A percentile compares a stretch with the other conserved stretches of the same genome.
Evolutionary conservation across 2,113 vertebrate species (phyloP).

Genomic region (Emberiza fucata): DNA sequence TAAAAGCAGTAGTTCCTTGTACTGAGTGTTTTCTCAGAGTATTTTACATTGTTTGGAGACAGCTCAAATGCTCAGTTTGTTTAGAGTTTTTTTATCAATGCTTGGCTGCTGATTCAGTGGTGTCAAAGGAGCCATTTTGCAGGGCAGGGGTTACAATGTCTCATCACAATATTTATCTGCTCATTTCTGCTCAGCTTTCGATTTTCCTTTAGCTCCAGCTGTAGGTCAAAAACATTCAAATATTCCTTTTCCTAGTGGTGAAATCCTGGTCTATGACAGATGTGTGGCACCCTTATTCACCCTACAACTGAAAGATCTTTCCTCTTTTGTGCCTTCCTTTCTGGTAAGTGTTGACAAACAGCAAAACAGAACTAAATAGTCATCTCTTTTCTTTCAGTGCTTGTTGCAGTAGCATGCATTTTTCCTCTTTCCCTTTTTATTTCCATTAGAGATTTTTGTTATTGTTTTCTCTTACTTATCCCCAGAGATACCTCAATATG

Average conservation of each 20-base stretch:
- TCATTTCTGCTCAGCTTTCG: background rate
- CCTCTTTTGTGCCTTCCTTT: background rate
- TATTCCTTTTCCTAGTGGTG: background rate
- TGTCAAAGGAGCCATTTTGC: background rate
- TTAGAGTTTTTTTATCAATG: background rate
- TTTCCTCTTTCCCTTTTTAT: background rate
- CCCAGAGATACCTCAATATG: background rate
- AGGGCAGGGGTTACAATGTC: background rate
- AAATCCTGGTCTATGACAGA: background rate
- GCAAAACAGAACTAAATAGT: background rate
- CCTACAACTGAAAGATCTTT: rapidly evolving
- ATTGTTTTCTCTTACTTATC: background rate
- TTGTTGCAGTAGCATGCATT: background rate
- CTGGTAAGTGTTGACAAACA: background rate
- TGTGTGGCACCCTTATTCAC: background rate
- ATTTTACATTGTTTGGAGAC: background rate
- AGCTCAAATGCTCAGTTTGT: background rate
- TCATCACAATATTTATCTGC: background rate
- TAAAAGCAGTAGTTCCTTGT: background rate
- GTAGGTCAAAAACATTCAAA: background rate
- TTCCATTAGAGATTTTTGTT: background rate
- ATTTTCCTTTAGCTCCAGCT: background rate
- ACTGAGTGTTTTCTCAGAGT: background rate
- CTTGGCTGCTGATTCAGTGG: background rate
- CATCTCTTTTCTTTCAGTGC: background rate